phyloP scores from a whole-genome alignment of 2,797 vertebrate species.

The Alfaro cultratus region DNA sequence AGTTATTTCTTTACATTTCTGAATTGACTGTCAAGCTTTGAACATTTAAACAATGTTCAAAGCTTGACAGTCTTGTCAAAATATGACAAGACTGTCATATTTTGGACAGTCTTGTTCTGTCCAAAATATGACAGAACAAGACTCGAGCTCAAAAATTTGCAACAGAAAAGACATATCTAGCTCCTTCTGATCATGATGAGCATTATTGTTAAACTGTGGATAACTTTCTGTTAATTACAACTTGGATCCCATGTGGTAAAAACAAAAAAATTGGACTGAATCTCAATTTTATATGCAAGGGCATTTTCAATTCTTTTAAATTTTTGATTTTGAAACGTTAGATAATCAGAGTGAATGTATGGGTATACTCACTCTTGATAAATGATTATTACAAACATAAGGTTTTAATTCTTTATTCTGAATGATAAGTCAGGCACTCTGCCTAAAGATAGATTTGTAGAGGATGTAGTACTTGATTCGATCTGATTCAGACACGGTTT shows the following conservation, averaged over 20 bases:
- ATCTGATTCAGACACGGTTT: too few relatives aligned
- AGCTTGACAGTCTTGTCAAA: too few relatives aligned
- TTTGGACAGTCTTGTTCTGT: too few relatives aligned
- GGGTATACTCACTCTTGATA: too few relatives aligned
- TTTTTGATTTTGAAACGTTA: not conserved
- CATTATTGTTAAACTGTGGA: not conserved
- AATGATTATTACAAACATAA: not conserved
- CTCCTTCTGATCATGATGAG: not conserved
- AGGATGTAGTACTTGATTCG: too few relatives aligned
- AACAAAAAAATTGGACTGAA: not conserved
- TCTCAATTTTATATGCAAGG: not conserved
- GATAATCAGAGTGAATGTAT: not conserved
- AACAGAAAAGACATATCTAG: not conserved
- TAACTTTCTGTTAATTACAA: not conserved
- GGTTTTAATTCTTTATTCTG: not conserved
- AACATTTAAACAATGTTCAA: too few relatives aligned
- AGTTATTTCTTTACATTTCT: not conserved
- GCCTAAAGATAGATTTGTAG: too few relatives aligned
- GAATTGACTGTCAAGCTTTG: not conserved
- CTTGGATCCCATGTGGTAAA: not conserved
- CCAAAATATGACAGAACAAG: not conserved
- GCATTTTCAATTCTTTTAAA: not conserved
- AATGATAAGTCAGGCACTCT: not conserved
- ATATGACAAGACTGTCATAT: too few relatives aligned
- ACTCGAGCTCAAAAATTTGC: not conserved